Evolutionary conservation across 2,888 invertebrate species (phyloP), one percentile per base, ranked within the genome.

Genomic region (Microctonus brassicae): DNA sequence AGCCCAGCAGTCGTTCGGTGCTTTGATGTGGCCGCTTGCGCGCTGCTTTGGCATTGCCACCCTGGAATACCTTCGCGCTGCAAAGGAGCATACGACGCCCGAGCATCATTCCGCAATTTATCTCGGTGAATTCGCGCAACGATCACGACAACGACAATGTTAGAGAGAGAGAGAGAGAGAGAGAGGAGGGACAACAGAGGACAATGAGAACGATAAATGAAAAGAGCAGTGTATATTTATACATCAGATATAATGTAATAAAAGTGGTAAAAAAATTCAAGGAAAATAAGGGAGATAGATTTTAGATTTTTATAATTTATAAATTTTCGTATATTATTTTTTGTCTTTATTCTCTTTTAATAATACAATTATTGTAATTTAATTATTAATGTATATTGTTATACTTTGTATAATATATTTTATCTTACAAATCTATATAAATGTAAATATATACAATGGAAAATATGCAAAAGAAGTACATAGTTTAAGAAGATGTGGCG

Each of bases 1-100:
- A 80, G 82, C 81, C 81, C 82, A 73, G 80, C 83, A 84, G 83
- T 84, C 82, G 84, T 80, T 80, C 78, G 64, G 76, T 76, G 81
- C 86, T 86, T 86, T 86, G 85, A 85, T 84, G 83, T 86, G 84
- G 82, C 85, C 84, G 85, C 82, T 75, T 39, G 73, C 52, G 67
- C 65, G 71, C 39, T 68, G 52, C 36, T 65, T 69, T 78, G 75
- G 79, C 80, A 81, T 80, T 79, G 79, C 84, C 83, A 83, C 83
- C 83, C 81, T 81, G 84, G 68, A 85, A 85, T 85, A 85, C 85
- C 84, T 84, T 81, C 70, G 72, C 62, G 67, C 64, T 52, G 66
- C 66, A 60, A n/a, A n/a, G n/a, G 39, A 36, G 62, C 66, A 67
- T 55, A 22, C 55, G 60, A 53, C 36, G 57, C 33, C 42, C 39